These are phyloP conservation scores for Pseudochirops cupreus DNA, from an alignment of 2,797 vertebrate genomes.

Conservation along the genomic window DNA sequence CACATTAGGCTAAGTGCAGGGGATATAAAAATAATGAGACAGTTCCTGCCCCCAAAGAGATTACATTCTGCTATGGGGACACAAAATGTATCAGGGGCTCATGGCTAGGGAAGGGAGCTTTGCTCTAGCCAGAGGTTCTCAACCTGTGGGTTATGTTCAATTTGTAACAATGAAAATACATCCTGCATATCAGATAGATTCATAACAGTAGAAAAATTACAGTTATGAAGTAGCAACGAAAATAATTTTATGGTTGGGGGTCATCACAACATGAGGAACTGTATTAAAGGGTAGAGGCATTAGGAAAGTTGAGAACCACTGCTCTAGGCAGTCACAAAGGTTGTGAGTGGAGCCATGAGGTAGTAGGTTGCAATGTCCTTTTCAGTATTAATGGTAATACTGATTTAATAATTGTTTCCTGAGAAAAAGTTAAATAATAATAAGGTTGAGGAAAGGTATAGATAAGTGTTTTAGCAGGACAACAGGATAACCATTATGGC, in stretches of 20 bases:
- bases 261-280: too few species aligned
- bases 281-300: too few species aligned
- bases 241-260: too few species aligned
- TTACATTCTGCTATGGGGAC: not conserved
- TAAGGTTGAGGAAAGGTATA: not conserved
- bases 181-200: too few species aligned
- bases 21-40: not conserved
- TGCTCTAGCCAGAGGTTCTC: not conserved
- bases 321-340: not conserved
- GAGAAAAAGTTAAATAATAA: not conserved
- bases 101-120: not conserved
- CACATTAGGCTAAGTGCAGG: not conserved
- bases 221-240: too few species aligned
- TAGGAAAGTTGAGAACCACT: not conserved
- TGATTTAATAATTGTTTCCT: not conserved
- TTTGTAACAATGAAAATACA: too few species aligned
- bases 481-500: not conserved
- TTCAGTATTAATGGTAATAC: not conserved
- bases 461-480: not conserved
- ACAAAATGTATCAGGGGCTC: not conserved
- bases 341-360: not conserved
- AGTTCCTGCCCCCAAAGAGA: not conserved
- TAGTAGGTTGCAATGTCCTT: not conserved
- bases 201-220: too few species aligned
- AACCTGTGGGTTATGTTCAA: too few species aligned